Evolutionary conservation across 2,888 invertebrate species (phyloP).

Genomic region (Catotricha subobsoleta): DNA sequence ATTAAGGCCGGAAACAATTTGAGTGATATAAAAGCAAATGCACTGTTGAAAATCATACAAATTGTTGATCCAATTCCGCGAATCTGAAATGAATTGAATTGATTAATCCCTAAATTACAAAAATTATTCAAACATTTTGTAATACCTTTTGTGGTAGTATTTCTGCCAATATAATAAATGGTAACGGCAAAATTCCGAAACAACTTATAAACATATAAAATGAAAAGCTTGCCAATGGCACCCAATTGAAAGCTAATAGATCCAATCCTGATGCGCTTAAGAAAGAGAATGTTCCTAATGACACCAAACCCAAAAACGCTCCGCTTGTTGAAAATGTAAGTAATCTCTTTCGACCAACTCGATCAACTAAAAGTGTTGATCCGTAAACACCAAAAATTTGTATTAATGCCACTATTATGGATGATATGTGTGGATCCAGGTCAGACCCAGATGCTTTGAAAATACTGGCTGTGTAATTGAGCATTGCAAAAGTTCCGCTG

Average conservation of each 20-base stretch:
- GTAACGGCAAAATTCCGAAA: constrained; percentile 11
- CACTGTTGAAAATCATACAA: constrained; percentile 10
- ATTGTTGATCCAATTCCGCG: constrained; percentile 9
- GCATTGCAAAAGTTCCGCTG: constrained; percentile 12
- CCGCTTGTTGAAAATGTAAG: constrained; percentile 9
- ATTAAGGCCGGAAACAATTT: constrained; percentile 10
- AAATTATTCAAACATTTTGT: neutral
- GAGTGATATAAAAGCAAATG: constrained; percentile 10
- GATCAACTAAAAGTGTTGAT: constrained; percentile 11
- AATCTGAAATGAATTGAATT: too few relatives aligned
- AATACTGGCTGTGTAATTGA: constrained; percentile 11
- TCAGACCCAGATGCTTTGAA: constrained; percentile 11
- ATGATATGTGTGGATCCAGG: constrained; percentile 11
- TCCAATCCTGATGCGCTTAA: constrained; percentile 5
- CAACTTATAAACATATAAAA: constrained; percentile 11
- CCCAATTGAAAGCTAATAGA: constrained; percentile 11
- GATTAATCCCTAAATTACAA: too few relatives aligned
- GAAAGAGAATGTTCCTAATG: constrained; percentile 9
- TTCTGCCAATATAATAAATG: constrained; percentile 13
- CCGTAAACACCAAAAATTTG: constrained; percentile 12
- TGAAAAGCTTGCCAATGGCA: constrained; percentile 13
- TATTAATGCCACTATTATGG: constrained; percentile 11
- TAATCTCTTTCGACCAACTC: constrained; percentile 10
- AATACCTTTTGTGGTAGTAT: constrained; percentile 12
- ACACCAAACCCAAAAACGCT: constrained; percentile 7